Base-by-base conservation (phyloP, 1,140 invertebrate species). In the Stegodyphus mimosarum region DNA sequence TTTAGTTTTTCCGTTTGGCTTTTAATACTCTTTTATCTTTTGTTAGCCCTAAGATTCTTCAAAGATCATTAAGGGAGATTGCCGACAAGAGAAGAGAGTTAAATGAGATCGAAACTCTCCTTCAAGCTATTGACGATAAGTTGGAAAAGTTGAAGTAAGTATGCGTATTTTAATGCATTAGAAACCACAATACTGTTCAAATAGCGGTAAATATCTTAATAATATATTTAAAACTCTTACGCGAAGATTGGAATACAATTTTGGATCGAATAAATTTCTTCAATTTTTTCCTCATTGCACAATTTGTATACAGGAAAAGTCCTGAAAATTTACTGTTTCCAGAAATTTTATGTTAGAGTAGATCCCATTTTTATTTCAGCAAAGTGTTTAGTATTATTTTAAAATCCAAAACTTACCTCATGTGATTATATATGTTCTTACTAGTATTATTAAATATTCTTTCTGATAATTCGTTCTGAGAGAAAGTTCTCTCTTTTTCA, bases 11-110 rank as follows among this genome's bases (percentile, higher is more conserved):
- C 33, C 33, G 33, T 33, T 33, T 33, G 33, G 55, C 1, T 60
- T 60, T 1, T 60, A 15, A 60, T 60, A 9, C 5, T 9, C 9
- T 60, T 60, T 10, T 60, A 1, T n/a, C 49, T 55, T 64, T 63
- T 83, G 75, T 15, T 52, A 84, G 81, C 15, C 64, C 81, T 15
- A 75, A n/a, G 7, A 84, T 84, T 69, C 81, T 72, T 15, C 81
- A 84, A 55, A 75, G 81, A 50, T 84, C 81, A 5, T 18, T 84
- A n/a, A 33, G 81, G 48, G 81, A 84, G 11, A 83, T 76, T 69
- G 81, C 75, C 53, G 69, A 84, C 18, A 84, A 83, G 55, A 84
- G 81, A 55, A 75, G 81, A n/a, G 72, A 84, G 49, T 13, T 83
- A 15, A 84, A 55, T 17, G 75, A 84, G 64, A 75, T 84, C 6